These are phyloP conservation scores for Pelobates fuscus DNA, from an alignment of 2,113 vertebrate species.

Conservation along the genomic window DNA sequence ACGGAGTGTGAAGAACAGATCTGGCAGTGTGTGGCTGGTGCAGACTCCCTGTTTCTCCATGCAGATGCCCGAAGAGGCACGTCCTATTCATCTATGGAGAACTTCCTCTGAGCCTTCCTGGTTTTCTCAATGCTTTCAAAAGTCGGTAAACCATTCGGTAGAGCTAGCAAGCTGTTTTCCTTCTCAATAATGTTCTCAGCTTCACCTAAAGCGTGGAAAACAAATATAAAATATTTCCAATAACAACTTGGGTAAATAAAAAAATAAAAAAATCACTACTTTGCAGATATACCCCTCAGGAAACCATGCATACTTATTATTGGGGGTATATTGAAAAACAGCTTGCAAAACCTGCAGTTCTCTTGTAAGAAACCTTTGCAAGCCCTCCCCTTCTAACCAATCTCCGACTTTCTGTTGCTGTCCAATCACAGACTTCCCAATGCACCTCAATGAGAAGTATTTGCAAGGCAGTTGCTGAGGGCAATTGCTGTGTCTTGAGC, in stretches of 20 bases:
- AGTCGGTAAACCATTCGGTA: constrained; percentile 76
- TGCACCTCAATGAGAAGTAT: too few species aligned
- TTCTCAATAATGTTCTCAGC: constrained; percentile 79
- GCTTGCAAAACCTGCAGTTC: too few species aligned
- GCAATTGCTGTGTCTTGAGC: too few species aligned
- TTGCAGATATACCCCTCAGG: too few species aligned
- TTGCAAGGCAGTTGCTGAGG: too few species aligned
- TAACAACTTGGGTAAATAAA: background rate
- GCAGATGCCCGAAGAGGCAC: background rate
- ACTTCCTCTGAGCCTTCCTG: constrained; percentile 70
- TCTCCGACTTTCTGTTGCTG: too few species aligned
- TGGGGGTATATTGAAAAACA: too few species aligned
- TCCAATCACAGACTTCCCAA: too few species aligned
- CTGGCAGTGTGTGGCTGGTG: background rate
- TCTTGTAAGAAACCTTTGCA: too few species aligned
- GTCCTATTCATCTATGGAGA: constrained; percentile 73
- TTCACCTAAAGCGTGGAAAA: constrained; percentile 68
- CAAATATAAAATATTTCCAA: constrained; percentile 16
- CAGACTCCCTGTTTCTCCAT: background rate
- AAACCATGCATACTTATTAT: too few species aligned
- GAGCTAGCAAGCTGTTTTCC: constrained; percentile 65
- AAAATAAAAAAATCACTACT: background rate
- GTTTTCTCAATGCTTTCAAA: constrained; percentile 84
- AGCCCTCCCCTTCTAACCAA: too few species aligned
- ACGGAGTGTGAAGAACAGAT: background rate